Evolutionary conservation across 1,140 invertebrate genomes (phyloP).

Genomic region (Plutomurus gul): DNA sequence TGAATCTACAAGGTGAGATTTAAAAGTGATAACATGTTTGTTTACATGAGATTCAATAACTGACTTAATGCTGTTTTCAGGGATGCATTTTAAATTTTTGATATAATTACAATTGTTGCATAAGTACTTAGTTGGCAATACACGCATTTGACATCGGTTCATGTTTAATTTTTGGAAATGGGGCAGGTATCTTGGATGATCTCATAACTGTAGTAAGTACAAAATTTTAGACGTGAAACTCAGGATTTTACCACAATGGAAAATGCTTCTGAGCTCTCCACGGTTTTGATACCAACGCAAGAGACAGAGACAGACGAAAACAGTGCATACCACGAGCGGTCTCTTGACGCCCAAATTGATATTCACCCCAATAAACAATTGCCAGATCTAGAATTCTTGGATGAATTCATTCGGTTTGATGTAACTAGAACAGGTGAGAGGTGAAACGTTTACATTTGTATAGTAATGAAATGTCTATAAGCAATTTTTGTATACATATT

Average conservation of each 20-base stretch:
- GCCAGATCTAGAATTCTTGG: conserved; percentile 4
- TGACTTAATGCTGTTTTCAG: no score
- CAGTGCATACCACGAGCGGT: neutral
- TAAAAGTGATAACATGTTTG: no score
- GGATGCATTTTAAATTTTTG: no score
- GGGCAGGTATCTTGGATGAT: no score
- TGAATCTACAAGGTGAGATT: no score
- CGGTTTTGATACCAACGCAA: neutral
- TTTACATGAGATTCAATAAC: no score
- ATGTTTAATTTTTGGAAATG: no score
- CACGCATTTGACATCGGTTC: no score
- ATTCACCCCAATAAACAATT: neutral
- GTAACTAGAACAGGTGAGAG: conserved; percentile 36
- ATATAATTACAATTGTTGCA: no score
- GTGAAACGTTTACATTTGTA: neutral
- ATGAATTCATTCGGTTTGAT: conserved; percentile 43
- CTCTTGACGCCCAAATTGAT: neutral
- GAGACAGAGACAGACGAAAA: neutral
- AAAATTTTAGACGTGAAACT: neutral
- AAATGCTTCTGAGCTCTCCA: neutral
- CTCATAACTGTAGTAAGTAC: no score
- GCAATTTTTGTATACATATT: neutral
- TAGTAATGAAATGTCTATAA: neutral
- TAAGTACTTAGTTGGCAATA: no score
- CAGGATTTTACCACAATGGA: neutral